Conservation (phyloP, 2,888 invertebrate genomes). For the Ormyrus thymus region DNA sequence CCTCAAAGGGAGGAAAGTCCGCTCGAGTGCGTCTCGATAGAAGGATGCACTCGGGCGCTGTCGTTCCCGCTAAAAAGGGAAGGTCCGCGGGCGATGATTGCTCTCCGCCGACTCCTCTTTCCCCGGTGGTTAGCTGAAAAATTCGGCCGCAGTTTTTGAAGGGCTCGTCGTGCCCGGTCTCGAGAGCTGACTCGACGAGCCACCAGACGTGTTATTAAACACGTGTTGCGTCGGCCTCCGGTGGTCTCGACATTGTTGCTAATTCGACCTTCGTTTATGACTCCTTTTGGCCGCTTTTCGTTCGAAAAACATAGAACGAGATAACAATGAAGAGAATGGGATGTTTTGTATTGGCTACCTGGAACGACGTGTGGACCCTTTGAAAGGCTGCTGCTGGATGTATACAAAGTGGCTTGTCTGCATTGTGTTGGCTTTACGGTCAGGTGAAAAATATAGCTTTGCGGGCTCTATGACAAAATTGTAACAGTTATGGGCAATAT, state of each 20-base stretch:
- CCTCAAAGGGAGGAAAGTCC: too few species aligned
- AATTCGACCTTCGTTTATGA: background rate
- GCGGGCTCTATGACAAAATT: constrained; percentile 4
- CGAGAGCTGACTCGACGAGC: constrained; percentile 27
- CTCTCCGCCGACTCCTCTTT: background rate
- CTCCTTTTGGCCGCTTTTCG: too few species aligned
- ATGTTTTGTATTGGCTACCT: background rate
- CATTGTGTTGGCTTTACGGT: constrained; percentile 13
- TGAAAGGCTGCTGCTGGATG: background rate
- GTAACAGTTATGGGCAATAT: background rate
- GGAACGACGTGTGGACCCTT: background rate
- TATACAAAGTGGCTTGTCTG: constrained; percentile 19
- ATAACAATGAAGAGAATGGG: too few species aligned
- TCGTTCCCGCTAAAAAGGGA: background rate
- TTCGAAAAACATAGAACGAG: too few species aligned
- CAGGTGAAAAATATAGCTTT: constrained; percentile 1
- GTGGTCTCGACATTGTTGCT: background rate
- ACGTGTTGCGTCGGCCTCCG: background rate
- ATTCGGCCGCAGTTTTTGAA: constrained; percentile 30
- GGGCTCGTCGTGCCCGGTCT: constrained; percentile 31
- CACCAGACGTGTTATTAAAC: constrained; percentile 31
- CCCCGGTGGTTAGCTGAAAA: constrained; percentile 40
- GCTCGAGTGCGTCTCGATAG: too few species aligned
- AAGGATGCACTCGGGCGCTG: background rate
- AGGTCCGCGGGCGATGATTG: constrained; percentile 11